Evolutionary conservation across 2,113 vertebrate species (phyloP), one percentile per base, ranked within the genome.

Genomic region (Periophthalmodon schlosseri): DNA sequence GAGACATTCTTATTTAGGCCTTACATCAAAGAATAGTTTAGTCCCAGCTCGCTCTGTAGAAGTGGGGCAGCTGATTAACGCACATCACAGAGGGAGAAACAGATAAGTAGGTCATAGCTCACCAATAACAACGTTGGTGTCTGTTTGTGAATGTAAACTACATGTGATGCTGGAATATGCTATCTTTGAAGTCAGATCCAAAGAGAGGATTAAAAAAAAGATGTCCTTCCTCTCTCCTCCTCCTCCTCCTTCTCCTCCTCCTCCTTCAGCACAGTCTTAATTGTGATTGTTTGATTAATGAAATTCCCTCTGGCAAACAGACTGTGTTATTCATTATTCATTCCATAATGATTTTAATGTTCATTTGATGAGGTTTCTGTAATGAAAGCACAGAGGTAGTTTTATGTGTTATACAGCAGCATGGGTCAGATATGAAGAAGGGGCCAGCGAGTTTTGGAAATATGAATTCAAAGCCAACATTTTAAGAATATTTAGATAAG

Each of bases 61-160:
- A 95, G 93, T 96, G 73, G 67, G 95, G 94, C 86, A 87, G 64
- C 68, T 86, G 83, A 91, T 87, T 84, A 82, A 86, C 74, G 78
- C 76, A 85, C 84, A 91, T 92, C 84, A 89, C 77, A 86, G 76
- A 75, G 50, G 71, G 76, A 79, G 76, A 84, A 86, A 72, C 83
- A 85, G 80, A 90, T 80, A 94, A 90, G 78, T 92, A 91, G 92
- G 91, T 91, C 91, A 91, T 72, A 81, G 85, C 75, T 39, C 36
- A 54, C 74, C 71, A 84, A 89, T 76, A 87, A 74, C 76, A 78
- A 49, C 56, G 60, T 83, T 74, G 58, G 21, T 44, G 80, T 76
- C 33, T 72, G 65, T 78, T 85, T 81, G 65, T 58, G 63, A 74
- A 80, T 69, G 69, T 74, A 63, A 61, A 81, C 24, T 44, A 44